These are phyloP conservation scores for Drosophila subobscura DNA, from an alignment of 1,140 invertebrate species.

Conservation along the genomic window DNA sequence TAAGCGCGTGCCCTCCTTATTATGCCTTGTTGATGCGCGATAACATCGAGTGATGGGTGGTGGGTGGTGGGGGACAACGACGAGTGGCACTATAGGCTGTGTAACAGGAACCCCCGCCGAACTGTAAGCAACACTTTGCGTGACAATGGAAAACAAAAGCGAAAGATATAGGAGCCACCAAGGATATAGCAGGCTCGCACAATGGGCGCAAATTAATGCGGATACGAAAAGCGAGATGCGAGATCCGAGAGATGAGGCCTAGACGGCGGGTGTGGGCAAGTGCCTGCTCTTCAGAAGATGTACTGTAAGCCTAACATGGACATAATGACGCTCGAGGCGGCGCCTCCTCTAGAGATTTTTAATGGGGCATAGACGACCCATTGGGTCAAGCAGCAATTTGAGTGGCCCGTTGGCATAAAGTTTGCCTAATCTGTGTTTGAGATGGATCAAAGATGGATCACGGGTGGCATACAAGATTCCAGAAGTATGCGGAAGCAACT, in stretches of 20 bases:
- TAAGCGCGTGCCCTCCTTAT: conserved; percentile 52
- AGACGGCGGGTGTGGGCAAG: conserved; percentile 18
- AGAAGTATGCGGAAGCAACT: conserved; percentile 17
- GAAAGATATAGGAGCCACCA: conserved; percentile 5
- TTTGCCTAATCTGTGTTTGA: conserved; percentile 63
- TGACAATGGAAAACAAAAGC: conserved; percentile 60
- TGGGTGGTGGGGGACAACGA: conserved; percentile 9
- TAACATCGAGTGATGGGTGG: conserved; percentile 47
- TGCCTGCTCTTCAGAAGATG: conserved; percentile 29
- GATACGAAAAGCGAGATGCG: conserved; percentile 71
- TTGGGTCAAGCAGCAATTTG: conserved; percentile 65
- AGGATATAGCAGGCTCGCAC: conserved; percentile 36
- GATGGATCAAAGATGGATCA: conserved; percentile 58
- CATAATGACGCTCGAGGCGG: conserved; percentile 57
- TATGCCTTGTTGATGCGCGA: conserved; percentile 65
- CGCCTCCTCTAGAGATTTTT: conserved; percentile 19
- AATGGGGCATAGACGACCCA: conserved; percentile 36
- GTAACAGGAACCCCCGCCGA: too few relatives aligned
- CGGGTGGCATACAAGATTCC: conserved; percentile 14
- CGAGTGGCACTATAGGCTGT: background rate
- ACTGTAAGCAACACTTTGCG: conserved; percentile 67
- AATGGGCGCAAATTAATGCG: conserved; percentile 77
- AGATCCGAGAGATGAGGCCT: conserved; percentile 20
- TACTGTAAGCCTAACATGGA: conserved; percentile 42
- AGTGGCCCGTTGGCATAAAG: conserved; percentile 52